Conservation (phyloP, 2,888 invertebrate genomes). For the Cylloceria caligata region DNA sequence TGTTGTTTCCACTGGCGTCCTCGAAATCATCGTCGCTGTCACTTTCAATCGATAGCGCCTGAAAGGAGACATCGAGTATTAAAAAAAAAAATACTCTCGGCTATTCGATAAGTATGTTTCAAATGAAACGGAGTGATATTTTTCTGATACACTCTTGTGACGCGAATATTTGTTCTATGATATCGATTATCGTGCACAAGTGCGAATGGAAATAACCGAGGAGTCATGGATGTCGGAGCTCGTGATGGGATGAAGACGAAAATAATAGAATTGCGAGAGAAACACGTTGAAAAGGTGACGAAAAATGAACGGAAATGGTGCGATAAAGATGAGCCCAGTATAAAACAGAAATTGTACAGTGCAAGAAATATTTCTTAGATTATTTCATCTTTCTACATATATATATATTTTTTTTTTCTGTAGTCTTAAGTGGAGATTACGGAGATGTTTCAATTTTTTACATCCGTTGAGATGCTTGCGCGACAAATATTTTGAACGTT, state of each 20-base stretch:
- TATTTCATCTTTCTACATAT: neutral
- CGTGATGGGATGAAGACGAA: conserved; percentile 18
- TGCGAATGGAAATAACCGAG: neutral
- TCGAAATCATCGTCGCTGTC: conserved; percentile 92
- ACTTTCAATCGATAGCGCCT: conserved; percentile 83
- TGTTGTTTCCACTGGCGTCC: conserved; percentile 92
- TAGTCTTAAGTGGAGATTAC: neutral
- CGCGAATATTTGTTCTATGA: neutral
- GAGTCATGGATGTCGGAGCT: neutral
- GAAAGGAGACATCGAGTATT: conserved; percentile 47
- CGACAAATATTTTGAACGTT: neutral
- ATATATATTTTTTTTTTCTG: no score
- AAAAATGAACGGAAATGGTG: conserved; percentile 65
- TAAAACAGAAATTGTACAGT: conserved; percentile 39
- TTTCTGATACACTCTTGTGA: neutral
- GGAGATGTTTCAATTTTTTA: neutral
- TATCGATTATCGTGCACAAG: conserved; percentile 29
- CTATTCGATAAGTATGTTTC: conserved; percentile 1
- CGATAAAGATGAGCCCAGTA: conserved; percentile 44
- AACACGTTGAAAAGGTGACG: conserved; percentile 49
- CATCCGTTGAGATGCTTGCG: neutral
- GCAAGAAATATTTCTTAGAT: conserved; percentile 9
- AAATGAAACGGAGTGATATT: neutral
- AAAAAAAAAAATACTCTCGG: conserved; percentile 37
- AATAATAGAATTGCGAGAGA: conserved; percentile 27